A percentile compares a stretch with the other conserved stretches of the same genome.
Conservation (phyloP, 2,797 vertebrate genomes). For the Eulemur rubriventer region DNA sequence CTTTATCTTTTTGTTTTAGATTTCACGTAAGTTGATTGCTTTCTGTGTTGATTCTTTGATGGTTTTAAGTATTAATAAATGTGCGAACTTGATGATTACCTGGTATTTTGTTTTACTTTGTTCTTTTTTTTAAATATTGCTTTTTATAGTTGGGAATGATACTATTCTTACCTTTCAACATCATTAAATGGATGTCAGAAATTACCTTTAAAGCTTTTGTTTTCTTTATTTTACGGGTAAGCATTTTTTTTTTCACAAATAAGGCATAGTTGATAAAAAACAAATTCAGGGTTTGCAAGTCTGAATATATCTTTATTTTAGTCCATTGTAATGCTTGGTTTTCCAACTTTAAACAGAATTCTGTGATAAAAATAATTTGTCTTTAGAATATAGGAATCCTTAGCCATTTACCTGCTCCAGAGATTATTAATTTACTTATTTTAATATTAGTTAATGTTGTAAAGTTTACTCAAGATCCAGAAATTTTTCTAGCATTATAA, state of each 20-base stretch:
- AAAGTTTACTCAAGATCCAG: neutral
- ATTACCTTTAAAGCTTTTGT: neutral
- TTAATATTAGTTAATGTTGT: neutral
- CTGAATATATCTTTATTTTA: neutral
- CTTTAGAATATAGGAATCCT: neutral
- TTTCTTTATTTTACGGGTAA: neutral
- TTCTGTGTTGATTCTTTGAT: neutral
- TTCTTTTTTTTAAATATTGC: neutral
- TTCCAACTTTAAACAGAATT: neutral
- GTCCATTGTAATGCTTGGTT: neutral
- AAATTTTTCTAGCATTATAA: neutral
- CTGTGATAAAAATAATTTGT: neutral
- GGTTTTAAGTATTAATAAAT: neutral
- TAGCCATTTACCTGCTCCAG: neutral
- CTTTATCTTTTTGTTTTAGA: neutral
- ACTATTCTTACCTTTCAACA: neutral
- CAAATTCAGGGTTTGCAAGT: neutral
- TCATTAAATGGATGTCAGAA: neutral
- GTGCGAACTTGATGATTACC: neutral
- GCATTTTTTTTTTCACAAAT: neutral
- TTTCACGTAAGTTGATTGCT: neutral
- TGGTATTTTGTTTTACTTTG: neutral
- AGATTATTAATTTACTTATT: neutral
- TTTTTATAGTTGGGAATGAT: neutral
- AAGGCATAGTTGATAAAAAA: neutral